Evolutionary conservation across 2,888 invertebrate genomes (phyloP).

Genomic region (Ganaspis brasiliensis): DNA sequence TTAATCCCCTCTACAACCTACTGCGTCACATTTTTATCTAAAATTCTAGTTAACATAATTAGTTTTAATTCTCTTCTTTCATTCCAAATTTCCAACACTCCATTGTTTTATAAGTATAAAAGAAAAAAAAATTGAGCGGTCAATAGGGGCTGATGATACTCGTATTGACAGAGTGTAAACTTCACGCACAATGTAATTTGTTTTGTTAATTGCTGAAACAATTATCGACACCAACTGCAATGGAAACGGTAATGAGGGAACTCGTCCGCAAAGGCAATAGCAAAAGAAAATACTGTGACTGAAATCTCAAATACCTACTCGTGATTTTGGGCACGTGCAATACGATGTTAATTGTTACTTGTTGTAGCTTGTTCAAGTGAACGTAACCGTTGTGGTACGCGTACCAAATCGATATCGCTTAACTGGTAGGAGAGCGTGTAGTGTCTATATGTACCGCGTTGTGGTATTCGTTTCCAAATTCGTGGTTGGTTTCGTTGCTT

Average conservation of each 20-base stretch:
- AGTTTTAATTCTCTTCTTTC: no score
- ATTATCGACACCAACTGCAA: constrained; percentile 36
- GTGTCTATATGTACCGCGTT: constrained; percentile 28
- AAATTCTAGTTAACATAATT: no score
- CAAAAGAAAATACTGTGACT: constrained; percentile 44
- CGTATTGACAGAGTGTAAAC: neutral
- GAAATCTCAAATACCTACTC: constrained; percentile 41
- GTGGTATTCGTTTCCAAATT: constrained; percentile 56
- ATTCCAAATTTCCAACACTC: no score
- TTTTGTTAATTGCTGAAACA: constrained; percentile 34
- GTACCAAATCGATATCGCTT: constrained; percentile 58
- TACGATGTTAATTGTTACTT: constrained; percentile 57
- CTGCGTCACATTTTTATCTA: no score
- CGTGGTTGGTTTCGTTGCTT: constrained; percentile 45
- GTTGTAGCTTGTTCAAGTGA: constrained; percentile 59
- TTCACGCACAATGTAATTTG: constrained; percentile 17
- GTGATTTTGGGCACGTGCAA: constrained; percentile 48
- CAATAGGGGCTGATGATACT: neutral
- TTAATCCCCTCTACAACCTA: no score
- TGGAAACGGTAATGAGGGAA: constrained; percentile 33
- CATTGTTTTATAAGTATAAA: no score
- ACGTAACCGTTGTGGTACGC: constrained; percentile 59
- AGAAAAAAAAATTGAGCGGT: neutral
- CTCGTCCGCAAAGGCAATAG: constrained; percentile 29
- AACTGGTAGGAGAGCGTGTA: constrained; percentile 49